Conservation (phyloP, 2,797 vertebrate genomes). For the Coregonus suidteri region DNA sequence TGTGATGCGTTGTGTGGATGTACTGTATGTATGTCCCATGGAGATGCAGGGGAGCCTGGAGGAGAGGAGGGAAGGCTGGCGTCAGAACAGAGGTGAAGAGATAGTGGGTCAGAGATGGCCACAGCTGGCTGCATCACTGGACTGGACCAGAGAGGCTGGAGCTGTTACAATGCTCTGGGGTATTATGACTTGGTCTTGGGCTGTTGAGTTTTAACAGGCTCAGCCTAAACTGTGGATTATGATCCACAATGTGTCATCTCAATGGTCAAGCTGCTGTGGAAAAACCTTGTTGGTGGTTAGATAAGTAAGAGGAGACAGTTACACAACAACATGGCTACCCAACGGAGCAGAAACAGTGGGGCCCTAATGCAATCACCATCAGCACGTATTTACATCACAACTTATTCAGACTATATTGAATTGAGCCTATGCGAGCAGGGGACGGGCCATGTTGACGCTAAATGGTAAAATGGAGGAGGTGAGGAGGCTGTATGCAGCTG, state of each 20-base stretch:
- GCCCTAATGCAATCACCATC: slow-evolving; percentile 8
- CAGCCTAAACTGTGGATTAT: slow-evolving; percentile 3
- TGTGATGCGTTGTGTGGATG: slow-evolving; percentile 25
- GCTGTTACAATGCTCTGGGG: slow-evolving; percentile 12
- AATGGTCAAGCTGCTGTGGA: background rate
- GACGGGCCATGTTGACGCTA: slow-evolving; percentile 29
- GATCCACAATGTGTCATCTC: background rate
- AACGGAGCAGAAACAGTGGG: background rate
- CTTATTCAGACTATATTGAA: slow-evolving; percentile 3
- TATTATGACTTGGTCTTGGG: slow-evolving; percentile 8
- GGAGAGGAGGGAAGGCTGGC: slow-evolving; percentile 13
- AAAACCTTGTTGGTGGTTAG: background rate
- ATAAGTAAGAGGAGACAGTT: background rate
- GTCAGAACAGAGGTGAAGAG: slow-evolving; percentile 29
- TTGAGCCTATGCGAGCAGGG: slow-evolving; percentile 24
- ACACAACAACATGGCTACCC: slow-evolving; percentile 7
- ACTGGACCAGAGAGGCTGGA: slow-evolving; percentile 15
- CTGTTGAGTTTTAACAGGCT: slow-evolving; percentile 5
- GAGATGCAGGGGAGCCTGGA: slow-evolving; percentile 35
- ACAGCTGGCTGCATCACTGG: slow-evolving; percentile 12
- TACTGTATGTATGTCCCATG: slow-evolving; percentile 35
- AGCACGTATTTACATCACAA: slow-evolving; percentile 15
- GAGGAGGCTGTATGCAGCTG: slow-evolving; percentile 55
- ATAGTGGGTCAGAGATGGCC: slow-evolving; percentile 27
- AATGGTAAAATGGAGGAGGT: slow-evolving; percentile 29